Base-by-base conservation (phyloP, 2,888 invertebrate genomes). In the Agrochola circellaris region DNA sequence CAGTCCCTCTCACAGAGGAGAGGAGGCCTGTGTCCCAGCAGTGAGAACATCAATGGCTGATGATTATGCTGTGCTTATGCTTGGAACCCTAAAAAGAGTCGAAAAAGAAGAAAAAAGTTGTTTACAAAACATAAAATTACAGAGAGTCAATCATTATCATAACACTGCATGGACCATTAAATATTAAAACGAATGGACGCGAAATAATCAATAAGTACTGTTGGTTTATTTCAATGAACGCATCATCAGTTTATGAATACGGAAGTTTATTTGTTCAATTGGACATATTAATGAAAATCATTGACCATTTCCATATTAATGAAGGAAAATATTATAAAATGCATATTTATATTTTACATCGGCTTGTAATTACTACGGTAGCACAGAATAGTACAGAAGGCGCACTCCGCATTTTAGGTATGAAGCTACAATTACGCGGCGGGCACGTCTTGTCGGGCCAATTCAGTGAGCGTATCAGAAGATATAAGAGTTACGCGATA, bases 301-400 rank as follows among this genome's bases (percentile, higher is more conserved):
- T 79, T 17, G 20, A 15, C n/a, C 38, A 58, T 79, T 79, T 64
- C 20, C 80, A 73, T 68, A 51, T 73, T 73, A 30, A 79, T 56
- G 42, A 70, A 30, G 30, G 34, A 38, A 34, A 65, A 34, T 77
- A 60, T 73, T 72, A 15, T 17, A 30, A 20, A 72, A 51, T 30
- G 7, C 20, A 30, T 17, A 17, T 48, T 48, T 48, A 48, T n/a
- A 62, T 42, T 72, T 54, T 54, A 30, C 0, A 30, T 30, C 1
- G 30, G 2, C 8, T 3, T 48, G 17, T 68, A 34, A 58, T 45
- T 11, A 7, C 6, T 23, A 30, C 26, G 17, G 65, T 51, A 48
- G 5, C 45, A 15, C 15, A 45, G 45, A 45, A 45, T 15, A 45
- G 15, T 45, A 45, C 45, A 45, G 15, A 45, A 45, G 15, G 45